These are phyloP conservation scores for Strigamia crassipes DNA, from an alignment of 2,888 invertebrate genomes.

Conservation along the genomic window DNA sequence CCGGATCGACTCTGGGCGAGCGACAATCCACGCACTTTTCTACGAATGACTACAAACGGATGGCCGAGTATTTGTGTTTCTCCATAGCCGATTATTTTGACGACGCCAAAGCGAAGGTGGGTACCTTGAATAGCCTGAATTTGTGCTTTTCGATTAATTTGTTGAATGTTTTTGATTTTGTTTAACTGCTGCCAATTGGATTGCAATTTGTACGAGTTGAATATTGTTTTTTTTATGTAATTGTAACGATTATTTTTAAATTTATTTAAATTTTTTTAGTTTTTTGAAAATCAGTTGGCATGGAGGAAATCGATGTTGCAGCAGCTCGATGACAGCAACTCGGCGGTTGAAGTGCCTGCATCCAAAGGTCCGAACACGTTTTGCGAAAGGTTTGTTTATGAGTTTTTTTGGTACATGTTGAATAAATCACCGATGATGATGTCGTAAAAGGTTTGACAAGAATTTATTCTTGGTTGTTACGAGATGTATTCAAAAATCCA, in stretches of 20 bases:
- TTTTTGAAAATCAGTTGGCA: constrained; percentile 72
- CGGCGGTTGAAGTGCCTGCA: constrained; percentile 76
- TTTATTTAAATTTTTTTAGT: constrained; percentile 48
- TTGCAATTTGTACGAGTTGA: constrained; percentile 44
- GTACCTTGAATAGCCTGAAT: neutral
- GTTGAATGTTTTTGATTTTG: neutral
- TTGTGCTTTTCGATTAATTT: neutral
- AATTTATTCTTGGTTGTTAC: constrained; percentile 13
- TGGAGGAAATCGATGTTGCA: constrained; percentile 72
- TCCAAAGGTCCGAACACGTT: neutral
- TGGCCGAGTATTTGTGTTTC: constrained; percentile 90
- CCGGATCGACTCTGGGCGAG: constrained; percentile 71
- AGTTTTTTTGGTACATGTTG: neutral
- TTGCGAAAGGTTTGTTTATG: neutral
- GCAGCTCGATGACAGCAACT: constrained; percentile 72
- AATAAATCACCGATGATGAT: constrained; percentile 7
- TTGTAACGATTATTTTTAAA: constrained; percentile 50
- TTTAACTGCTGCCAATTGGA: constrained; percentile 12
- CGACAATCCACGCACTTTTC: constrained; percentile 81
- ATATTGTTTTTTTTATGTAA: no score
- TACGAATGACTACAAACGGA: constrained; percentile 76
- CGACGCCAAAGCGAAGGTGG: constrained; percentile 24
- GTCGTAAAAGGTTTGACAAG: constrained; percentile 36
- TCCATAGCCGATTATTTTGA: constrained; percentile 87
- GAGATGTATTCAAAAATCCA: neutral